A percentile compares a stretch with the other conserved stretches of the same genome.
Conservation (phyloP, 2,797 vertebrate species). For the Champsocephalus esox region DNA sequence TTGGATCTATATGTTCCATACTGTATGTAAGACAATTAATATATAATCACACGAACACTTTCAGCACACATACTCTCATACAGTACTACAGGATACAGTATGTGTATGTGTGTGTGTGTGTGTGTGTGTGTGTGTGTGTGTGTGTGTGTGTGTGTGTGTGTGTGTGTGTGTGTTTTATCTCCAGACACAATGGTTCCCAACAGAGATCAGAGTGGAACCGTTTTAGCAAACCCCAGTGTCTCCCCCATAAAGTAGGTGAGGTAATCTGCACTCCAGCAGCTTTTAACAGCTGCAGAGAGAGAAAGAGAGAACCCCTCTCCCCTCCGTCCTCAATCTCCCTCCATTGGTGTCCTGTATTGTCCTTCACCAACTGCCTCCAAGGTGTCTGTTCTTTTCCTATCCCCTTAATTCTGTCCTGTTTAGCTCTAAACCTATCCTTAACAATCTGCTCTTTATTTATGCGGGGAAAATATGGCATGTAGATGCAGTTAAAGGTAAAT, state of each 20-base stretch:
- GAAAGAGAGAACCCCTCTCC: constrained; percentile 11
- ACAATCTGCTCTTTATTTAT: background rate
- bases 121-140: no score
- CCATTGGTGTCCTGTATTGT: background rate
- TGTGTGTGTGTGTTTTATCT: constrained; percentile 6
- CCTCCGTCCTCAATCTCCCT: constrained; percentile 25
- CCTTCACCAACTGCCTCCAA: background rate
- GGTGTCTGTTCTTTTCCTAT: background rate
- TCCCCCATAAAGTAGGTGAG: constrained; percentile 56
- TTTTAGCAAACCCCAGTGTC: constrained; percentile 45
- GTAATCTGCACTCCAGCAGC: constrained; percentile 67
- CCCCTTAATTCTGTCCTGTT: background rate
- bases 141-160: no score
- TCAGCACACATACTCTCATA: constrained; percentile 2
- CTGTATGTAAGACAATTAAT: constrained; percentile 21
- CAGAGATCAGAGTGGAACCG: constrained; percentile 37
- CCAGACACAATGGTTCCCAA: constrained; percentile 47
- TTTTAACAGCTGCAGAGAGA: constrained; percentile 53
- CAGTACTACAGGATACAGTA: background rate
- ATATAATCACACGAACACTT: constrained; percentile 23
- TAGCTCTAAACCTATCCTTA: background rate
- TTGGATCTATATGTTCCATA: constrained; percentile 5
- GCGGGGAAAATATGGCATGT: background rate
- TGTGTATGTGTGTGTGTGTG: background rate
- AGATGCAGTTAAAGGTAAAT: background rate